Base-by-base conservation (phyloP, 2,113 vertebrate species). In the Xerus inauris region DNA sequence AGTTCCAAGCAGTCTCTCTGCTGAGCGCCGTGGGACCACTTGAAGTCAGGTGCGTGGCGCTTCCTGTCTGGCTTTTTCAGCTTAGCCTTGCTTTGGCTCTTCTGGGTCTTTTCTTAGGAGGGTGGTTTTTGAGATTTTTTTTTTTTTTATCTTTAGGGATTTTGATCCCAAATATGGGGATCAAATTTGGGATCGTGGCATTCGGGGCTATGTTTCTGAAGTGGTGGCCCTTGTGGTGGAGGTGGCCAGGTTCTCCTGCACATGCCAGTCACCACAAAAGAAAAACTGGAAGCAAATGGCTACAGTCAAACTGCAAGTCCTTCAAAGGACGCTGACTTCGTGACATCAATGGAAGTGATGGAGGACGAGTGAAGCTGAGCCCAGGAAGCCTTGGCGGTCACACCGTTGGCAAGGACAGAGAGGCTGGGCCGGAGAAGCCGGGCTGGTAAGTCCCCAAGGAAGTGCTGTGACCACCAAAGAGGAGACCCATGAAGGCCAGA, bases 231-330 rank as follows among this genome's bases (percentile, higher is more conserved):
- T 49, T 11, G 1, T 0, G 22, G 35, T 57, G 19, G 20, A 32
- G 16, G 1, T 22, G 65, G 30, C 32, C 24, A n/a, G 8, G 38
- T 1, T 3, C n/a, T 84, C 83, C 81, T 49, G 4, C 28, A 57
- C 0, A 7, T 0, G 40, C 26, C 87, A 22, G 32, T 82, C 28
- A 2, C 1, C 7, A 26, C 12, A 19, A 4, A 1, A 30, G 28
- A 38, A n/a, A 32, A 88, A 94, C 1, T 0, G 59, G 72, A 71
- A 94, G 89, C 62, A 32, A 40, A 28, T 22, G 4, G 40, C 3
- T 30, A 24, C 45, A 38, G 49, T 67, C 24, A 8, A 82, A 84
- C 54, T 22, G 17, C 79, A 75, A 51, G 35, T 19, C 49, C 65
- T 67, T n/a, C 47, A 32, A 88, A 80, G 69, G 73, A 64, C 14